These are phyloP conservation scores for Trissolcus japonicus DNA, from an alignment of 2,888 invertebrate genomes.

Conservation along the genomic window DNA sequence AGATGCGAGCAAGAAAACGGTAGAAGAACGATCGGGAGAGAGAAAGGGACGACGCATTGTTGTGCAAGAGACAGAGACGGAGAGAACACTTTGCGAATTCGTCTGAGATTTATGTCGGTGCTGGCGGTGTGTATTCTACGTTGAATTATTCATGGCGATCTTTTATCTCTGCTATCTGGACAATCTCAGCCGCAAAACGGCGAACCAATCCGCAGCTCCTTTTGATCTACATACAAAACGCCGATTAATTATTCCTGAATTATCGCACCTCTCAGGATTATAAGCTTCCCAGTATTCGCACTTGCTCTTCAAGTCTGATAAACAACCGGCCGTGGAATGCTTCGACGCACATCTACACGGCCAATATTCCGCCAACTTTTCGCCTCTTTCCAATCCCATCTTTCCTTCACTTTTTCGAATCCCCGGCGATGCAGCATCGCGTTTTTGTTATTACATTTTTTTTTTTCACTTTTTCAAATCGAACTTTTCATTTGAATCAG, in stretches of 20 bases:
- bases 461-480: background rate
- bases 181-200: slow-evolving; percentile 32
- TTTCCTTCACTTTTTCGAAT: background rate
- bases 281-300: slow-evolving; percentile 47
- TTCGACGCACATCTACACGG: slow-evolving; percentile 14
- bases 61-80: background rate
- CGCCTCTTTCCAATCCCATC: background rate
- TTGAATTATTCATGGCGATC: slow-evolving; percentile 49
- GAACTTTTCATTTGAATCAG: background rate
- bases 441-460: background rate
- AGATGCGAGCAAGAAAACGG: slow-evolving; percentile 6
- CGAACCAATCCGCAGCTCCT: slow-evolving; percentile 10
- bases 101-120: slow-evolving; percentile 43
- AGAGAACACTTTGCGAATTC: slow-evolving; percentile 35
- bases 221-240: slow-evolving; percentile 45
- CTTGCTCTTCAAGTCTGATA: slow-evolving; percentile 33
- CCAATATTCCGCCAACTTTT: slow-evolving; percentile 2
- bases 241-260: slow-evolving; percentile 43
- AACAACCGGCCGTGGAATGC: slow-evolving; percentile 46
- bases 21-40: slow-evolving; percentile 1
- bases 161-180: slow-evolving; percentile 34
- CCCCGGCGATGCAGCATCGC: background rate
- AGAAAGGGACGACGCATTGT: background rate
- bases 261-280: slow-evolving; percentile 34
- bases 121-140: slow-evolving; percentile 29